Evolutionary conservation across 2,888 invertebrate species (phyloP).

Genomic region (Hipparchia sbordonii): DNA sequence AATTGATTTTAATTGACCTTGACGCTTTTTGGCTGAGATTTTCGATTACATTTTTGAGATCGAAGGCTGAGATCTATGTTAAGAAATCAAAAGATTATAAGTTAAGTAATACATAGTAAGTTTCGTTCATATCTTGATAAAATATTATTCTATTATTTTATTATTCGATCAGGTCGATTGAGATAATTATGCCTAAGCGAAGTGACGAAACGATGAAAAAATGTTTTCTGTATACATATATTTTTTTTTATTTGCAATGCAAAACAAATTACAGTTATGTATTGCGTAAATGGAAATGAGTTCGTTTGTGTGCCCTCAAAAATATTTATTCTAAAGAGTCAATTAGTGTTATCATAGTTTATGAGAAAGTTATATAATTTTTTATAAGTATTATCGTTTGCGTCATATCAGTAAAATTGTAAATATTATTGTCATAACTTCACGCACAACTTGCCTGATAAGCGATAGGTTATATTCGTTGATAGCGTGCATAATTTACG

Average conservation of each 20-base stretch:
- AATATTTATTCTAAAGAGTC: background rate
- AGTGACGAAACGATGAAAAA: too few relatives aligned
- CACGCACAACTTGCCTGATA: constrained; percentile 5
- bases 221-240: too few relatives aligned
- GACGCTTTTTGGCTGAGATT: background rate
- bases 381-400: constrained; percentile 5
- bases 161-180: too few relatives aligned
- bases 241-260: too few relatives aligned
- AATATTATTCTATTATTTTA: background rate
- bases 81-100: background rate
- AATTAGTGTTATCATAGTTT: background rate
- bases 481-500: background rate
- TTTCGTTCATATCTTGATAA: background rate
- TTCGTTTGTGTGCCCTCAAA: background rate
- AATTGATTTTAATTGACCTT: constrained; percentile 7
- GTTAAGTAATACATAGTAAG: background rate
- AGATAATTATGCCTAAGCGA: too few relatives aligned
- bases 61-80: background rate
- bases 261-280: background rate
- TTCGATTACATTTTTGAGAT: too few relatives aligned
- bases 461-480: background rate
- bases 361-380: constrained; percentile 1
- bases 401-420: constrained; percentile 14
- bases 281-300: background rate
- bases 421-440: constrained; percentile 7